These are phyloP conservation scores for Arizona elegans DNA, from an alignment of 2,113 vertebrate species.

Conservation along the genomic window DNA sequence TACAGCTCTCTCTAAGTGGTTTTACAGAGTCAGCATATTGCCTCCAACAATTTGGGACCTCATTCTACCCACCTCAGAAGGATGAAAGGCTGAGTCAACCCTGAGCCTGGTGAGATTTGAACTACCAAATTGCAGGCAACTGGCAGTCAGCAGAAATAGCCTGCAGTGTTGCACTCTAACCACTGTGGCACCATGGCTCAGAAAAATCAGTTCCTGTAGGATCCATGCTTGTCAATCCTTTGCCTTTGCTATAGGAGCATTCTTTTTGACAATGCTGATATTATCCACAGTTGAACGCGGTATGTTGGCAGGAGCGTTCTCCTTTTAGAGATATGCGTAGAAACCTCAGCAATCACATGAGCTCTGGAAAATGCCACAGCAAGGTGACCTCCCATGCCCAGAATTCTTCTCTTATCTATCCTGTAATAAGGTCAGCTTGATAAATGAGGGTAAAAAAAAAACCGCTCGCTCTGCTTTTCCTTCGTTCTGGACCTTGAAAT, in stretches of 20 bases:
- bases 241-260: not conserved
- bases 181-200: too few relatives aligned
- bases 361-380: not conserved
- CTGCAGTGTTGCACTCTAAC: too few relatives aligned
- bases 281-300: not conserved
- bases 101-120: too few relatives aligned
- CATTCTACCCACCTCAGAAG: too few relatives aligned
- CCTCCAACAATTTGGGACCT: too few relatives aligned
- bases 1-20: too few relatives aligned
- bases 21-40: too few relatives aligned
- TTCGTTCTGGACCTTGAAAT: not conserved
- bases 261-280: not conserved
- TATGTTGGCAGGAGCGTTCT: not conserved
- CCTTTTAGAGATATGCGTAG: not conserved
- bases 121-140: too few relatives aligned
- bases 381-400: not conserved
- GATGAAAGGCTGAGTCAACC: too few relatives aligned
- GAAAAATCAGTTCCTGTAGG: not conserved
- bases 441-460: not conserved
- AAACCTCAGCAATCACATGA: not conserved
- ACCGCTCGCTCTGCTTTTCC: not conserved
- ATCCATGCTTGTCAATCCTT: not conserved
- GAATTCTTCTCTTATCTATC: not conserved
- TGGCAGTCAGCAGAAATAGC: too few relatives aligned
- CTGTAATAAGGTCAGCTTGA: not conserved